These are phyloP conservation scores for Antheraea assamensis DNA, from an alignment of 2,888 invertebrate genomes.

Conservation along the genomic window DNA sequence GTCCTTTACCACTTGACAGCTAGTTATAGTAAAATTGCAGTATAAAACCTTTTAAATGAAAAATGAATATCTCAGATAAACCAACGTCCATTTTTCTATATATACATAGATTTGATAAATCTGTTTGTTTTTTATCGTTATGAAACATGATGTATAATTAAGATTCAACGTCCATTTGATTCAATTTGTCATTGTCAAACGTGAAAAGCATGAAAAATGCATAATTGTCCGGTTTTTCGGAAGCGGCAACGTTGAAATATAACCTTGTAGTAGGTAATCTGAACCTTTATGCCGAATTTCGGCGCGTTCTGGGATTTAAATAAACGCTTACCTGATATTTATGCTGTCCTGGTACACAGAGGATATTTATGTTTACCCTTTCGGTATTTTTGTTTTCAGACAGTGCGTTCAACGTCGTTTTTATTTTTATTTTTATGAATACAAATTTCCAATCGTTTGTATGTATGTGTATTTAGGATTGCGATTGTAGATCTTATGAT, in stretches of 20 bases:
- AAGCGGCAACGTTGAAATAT: slow-evolving; percentile 9
- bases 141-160: neutral
- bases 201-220: slow-evolving; percentile 21
- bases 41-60: too few relatives aligned
- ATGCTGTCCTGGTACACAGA: neutral
- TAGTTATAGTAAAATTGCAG: too few relatives aligned
- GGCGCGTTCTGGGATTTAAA: slow-evolving; percentile 7
- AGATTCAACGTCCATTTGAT: neutral
- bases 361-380: neutral
- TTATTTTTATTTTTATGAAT: neutral
- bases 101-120: neutral
- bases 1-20: too few relatives aligned
- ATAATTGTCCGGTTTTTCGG: slow-evolving; percentile 20
- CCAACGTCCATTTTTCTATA: neutral
- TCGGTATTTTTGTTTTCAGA: neutral
- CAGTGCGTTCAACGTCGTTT: neutral
- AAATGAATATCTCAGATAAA: too few relatives aligned
- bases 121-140: neutral
- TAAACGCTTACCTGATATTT: slow-evolving; percentile 1
- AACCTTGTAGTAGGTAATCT: slow-evolving; percentile 16
- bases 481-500: neutral
- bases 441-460: neutral
- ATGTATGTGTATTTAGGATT: neutral
- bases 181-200: slow-evolving; percentile 23
- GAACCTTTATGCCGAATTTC: slow-evolving; percentile 13